phyloP scores from a whole-genome alignment of 1,140 invertebrate genomes.

The Trinorchestia longiramus region DNA sequence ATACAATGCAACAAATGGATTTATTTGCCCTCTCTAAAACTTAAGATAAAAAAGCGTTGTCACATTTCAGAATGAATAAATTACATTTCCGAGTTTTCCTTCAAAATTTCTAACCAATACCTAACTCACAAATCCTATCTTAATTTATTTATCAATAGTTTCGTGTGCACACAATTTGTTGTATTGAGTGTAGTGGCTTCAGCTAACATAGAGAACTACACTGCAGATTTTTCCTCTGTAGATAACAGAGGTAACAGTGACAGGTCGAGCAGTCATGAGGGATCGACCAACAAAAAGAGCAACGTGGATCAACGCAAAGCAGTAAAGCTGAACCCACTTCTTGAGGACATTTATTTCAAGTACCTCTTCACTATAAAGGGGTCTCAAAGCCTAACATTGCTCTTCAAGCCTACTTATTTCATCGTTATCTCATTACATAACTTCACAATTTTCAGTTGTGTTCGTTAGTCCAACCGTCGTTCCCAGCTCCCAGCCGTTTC shows the following conservation, averaged over 20 bases:
- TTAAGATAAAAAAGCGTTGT: no score
- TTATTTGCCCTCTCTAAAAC: no score
- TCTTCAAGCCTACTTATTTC: background rate
- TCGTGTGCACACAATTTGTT: no score
- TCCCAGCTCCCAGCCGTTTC: background rate
- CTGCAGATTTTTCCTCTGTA: no score
- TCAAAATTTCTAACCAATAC: no score
- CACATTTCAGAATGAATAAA: no score
- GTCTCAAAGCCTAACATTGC: background rate
- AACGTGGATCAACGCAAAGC: background rate
- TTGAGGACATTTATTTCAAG: background rate
- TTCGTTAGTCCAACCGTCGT: background rate
- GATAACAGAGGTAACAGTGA: background rate
- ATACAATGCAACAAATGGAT: no score
- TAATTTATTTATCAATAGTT: no score
- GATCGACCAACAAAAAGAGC: background rate
- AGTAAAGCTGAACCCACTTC: background rate
- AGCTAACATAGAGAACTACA: no score
- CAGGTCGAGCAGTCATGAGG: background rate
- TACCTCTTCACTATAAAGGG: background rate
- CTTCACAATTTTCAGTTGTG: background rate
- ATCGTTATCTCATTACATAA: background rate
- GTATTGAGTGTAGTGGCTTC: no score
- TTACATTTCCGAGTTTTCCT: no score
- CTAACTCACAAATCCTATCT: no score